Evolutionary conservation across 2,113 vertebrate species (phyloP), one percentile per base, ranked within the genome.

Genomic region (Brevimyrus niger): DNA sequence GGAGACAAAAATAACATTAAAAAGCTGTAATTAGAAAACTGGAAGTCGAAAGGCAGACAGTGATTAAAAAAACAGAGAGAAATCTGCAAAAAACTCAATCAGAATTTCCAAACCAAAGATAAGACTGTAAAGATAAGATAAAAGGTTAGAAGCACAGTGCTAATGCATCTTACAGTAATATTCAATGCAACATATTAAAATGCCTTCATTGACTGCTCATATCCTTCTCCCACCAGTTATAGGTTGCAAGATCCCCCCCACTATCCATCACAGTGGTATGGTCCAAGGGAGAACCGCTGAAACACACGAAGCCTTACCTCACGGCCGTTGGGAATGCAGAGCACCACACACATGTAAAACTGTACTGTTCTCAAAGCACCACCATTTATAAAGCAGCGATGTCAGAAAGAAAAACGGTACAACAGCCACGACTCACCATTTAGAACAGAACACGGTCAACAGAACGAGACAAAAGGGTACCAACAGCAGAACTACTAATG

Each of bases 1-100:
- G 85, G 85, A 53, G 85, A 87, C 85, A 53, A 55, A 44, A 51
- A 87, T 50, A 86, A 86, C 50, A 38, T 53, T 35, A 27, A 87
- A 87, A 53, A 87, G 85, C n/a, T 87, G n/a, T 35, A 51, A 23
- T 87, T 27, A 48, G 50, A 35, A 80, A 80, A 80, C 35, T 42
- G 35, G 85, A 55, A 38, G 50, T 84, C 82, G 3, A 44, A 84
- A 47, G 15, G 82, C n/a, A 31, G 50, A 87, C 47, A 5, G 50
- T 2, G 31, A 53, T 51, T 55, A 23, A 87, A 50, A 44, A 11
- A 83, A 83, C 31, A 82, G 44, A 44, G 44, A 47, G 23, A 84
- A 44, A 23, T 46, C 19, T 83, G 21, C 7, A 19, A 47, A 47
- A 47, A 47, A 19, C 17, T 38, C 44, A 84, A 38, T 42, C 31